Percentiles rank a stretch among this genome's conserved stretches.
phyloP scores from a whole-genome alignment of 2,113 vertebrate species.

The Arizona elegans region DNA sequence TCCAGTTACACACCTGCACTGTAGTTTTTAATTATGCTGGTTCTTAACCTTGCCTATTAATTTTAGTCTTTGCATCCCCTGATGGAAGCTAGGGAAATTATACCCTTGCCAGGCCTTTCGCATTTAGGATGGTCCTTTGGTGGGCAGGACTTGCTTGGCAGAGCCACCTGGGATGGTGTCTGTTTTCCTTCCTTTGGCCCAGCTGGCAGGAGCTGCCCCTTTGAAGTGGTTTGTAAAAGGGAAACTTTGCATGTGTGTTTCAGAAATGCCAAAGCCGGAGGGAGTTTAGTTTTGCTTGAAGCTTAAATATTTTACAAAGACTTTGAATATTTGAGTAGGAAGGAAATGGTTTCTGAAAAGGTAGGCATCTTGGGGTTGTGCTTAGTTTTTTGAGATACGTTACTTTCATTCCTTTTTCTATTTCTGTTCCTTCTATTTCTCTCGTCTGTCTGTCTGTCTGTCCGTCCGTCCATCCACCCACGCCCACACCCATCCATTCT shows the following conservation, averaged over 20 bases:
- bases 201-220: background rate
- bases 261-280: background rate
- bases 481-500: background rate
- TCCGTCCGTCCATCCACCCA: rapidly evolving
- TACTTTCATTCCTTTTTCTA: background rate
- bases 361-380: background rate
- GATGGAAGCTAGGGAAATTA: background rate
- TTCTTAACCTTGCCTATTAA: background rate
- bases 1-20: background rate
- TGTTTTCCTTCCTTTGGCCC: background rate
- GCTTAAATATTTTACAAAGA: background rate
- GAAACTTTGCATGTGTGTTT: background rate
- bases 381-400: background rate
- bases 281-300: background rate
- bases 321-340: background rate
- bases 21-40: background rate
- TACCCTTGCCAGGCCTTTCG: background rate
- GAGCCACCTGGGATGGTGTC: background rate
- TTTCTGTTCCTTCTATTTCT: background rate
- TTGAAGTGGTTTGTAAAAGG: background rate
- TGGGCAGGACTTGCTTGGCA: background rate
- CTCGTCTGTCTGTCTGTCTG: background rate
- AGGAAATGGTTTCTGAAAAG: background rate
- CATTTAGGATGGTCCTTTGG: background rate
- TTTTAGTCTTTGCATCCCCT: background rate